These are phyloP conservation scores for Palythoa caribaeorum DNA, from an alignment of 92 coral and sea anemone genomes.

Conservation along the genomic window DNA sequence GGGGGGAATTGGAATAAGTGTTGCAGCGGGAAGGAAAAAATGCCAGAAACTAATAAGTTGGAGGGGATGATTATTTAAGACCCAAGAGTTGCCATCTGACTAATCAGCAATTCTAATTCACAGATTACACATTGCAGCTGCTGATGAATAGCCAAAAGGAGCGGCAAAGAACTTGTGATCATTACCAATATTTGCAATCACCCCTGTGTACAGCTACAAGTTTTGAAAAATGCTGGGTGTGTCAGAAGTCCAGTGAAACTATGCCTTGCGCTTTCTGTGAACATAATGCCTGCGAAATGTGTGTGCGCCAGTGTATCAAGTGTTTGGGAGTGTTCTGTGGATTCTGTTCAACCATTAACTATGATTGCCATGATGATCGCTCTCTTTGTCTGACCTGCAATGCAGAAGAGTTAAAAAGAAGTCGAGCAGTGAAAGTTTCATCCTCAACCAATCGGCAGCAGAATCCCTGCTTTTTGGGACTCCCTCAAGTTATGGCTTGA, in stretches of 20 bases:
- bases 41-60: no score
- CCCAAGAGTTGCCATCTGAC: no score
- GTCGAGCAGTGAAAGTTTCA: not conserved
- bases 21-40: no score
- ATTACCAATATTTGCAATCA: constrained; percentile 33
- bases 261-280: constrained; percentile 92
- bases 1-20: no score
- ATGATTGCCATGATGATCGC: constrained; percentile 78
- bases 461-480: not conserved
- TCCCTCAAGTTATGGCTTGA: constrained; percentile 25
- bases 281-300: constrained; percentile 87
- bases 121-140: constrained; percentile 74
- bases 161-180: constrained; percentile 24
- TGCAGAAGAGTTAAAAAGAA: constrained; percentile 71
- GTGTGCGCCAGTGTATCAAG: constrained; percentile 85
- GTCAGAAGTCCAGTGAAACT: constrained; percentile 72
- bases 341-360: constrained; percentile 85
- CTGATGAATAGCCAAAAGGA: constrained; percentile 76
- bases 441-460: constrained; percentile 5
- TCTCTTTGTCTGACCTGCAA: constrained; percentile 87
- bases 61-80: no score
- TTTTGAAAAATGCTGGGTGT: constrained; percentile 80
- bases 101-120: not conserved
- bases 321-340: constrained; percentile 91
- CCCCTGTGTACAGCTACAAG: constrained; percentile 33